Conservation (phyloP, 2,113 vertebrate genomes). For the Sceloporus undulatus region DNA sequence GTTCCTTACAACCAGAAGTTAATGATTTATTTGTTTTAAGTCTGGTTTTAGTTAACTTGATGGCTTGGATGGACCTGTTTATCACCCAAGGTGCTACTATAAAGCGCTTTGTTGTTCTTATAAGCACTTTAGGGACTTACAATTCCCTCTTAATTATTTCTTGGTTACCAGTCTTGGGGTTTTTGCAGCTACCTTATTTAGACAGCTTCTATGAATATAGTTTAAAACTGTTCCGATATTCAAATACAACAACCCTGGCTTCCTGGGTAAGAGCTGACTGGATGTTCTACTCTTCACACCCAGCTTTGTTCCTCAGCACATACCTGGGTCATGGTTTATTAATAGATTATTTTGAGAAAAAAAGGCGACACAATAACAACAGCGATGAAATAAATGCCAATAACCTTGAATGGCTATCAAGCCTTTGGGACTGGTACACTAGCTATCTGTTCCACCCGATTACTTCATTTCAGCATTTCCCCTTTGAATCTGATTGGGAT, state of each 20-base stretch:
- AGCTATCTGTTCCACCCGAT: constrained; percentile 96
- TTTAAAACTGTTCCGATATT: constrained; percentile 93
- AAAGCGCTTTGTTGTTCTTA: constrained; percentile 97
- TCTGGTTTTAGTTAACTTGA: constrained; percentile 94
- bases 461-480: constrained; percentile 91
- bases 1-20: constrained; percentile 95
- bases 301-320: constrained; percentile 94
- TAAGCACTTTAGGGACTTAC: constrained; percentile 97
- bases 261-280: constrained; percentile 95
- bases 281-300: constrained; percentile 98
- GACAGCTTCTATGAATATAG: constrained; percentile 95
- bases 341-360: constrained; percentile 98
- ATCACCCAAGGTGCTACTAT: constrained; percentile 97
- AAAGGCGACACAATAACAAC: constrained; percentile 83
- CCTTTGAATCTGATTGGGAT: constrained; percentile 93
- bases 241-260: constrained; percentile 93
- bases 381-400: constrained; percentile 90
- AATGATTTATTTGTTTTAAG: constrained; percentile 97
- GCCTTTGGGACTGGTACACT: constrained; percentile 98
- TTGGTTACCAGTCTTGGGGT: constrained; percentile 97
- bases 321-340: constrained; percentile 94
- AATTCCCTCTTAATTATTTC: constrained; percentile 96
- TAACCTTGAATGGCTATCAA: constrained; percentile 96
- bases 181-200: constrained; percentile 94
- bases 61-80: constrained; percentile 99